A percentile compares a stretch with the other conserved stretches of the same genome.
Evolutionary conservation across 2,113 vertebrate species (phyloP).

Genomic region (rat (Rattus norvegicus)): GRCr8 NC_086026.1:129692501-129693000

Average conservation of each 20-base stretch:
- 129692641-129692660: neutral
- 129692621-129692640: neutral
- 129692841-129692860: too few relatives aligned
- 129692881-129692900: neutral
- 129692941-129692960: neutral
- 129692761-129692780: too few relatives aligned
- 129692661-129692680: neutral
- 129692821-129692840: neutral
- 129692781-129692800: neutral
- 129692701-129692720: neutral
- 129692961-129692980: neutral
- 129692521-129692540: too few relatives aligned
- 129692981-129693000: neutral
- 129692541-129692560: too few relatives aligned
- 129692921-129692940: neutral
- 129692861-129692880: neutral
- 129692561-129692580: too few relatives aligned
- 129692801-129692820: too few relatives aligned
- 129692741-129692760: neutral
- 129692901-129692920: neutral
- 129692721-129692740: neutral
- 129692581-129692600: too few relatives aligned
- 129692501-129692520: too few relatives aligned
- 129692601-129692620: neutral
- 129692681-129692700: neutral